Evolutionary conservation across 2,797 vertebrate species (phyloP).

Genomic region (Columba guinea): DNA sequence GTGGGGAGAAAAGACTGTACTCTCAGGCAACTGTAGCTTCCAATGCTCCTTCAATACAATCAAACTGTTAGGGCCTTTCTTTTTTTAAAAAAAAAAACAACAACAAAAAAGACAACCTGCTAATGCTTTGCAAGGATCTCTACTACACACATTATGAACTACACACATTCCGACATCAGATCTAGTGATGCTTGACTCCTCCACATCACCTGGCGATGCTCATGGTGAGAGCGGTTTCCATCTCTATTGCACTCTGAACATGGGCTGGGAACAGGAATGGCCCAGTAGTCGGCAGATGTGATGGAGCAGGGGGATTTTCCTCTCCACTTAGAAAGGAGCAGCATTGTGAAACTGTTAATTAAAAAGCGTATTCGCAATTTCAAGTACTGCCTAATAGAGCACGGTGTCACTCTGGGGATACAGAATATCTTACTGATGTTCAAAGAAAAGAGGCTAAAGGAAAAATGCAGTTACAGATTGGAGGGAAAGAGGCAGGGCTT

Average conservation of each 20-base stretch:
- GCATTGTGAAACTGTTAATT: neutral
- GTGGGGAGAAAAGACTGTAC: neutral
- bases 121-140: neutral
- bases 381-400: neutral
- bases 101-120: neutral
- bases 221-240: neutral
- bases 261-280: neutral
- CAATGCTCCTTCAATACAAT: neutral
- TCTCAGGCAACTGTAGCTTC: neutral
- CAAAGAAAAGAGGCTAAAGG: neutral
- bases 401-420: neutral
- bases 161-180: neutral
- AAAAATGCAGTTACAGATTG: neutral
- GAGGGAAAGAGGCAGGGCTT: neutral
- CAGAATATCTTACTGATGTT: neutral
- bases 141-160: neutral
- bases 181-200: neutral
- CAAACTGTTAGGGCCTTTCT: neutral
- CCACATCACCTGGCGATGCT: no score
- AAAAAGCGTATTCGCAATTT: neutral
- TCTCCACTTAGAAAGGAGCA: neutral
- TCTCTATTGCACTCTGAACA: neutral
- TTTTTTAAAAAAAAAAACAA: no score
- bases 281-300: neutral
- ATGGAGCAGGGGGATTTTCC: neutral